Evolutionary conservation across 2,113 vertebrate genomes (phyloP).

Genomic region (Ciconia maguari): DNA sequence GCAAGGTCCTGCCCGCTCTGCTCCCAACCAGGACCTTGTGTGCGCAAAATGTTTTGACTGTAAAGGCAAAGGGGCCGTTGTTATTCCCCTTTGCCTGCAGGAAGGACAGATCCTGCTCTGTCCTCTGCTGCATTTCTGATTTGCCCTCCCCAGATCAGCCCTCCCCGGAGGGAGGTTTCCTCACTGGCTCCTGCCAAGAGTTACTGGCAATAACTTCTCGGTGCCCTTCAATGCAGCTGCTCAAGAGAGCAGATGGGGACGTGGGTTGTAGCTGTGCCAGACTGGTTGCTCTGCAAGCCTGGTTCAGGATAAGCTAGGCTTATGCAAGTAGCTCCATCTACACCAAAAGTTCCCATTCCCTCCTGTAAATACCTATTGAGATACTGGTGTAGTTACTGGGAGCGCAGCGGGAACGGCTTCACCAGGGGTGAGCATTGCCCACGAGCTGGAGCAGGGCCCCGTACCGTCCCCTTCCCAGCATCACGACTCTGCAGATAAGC

Average conservation of each 20-base stretch:
- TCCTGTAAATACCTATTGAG: not conserved
- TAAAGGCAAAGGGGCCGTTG: not conserved
- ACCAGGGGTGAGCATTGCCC: not conserved
- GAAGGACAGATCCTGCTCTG: not conserved
- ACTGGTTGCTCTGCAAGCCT: not conserved
- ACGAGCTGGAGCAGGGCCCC: not conserved
- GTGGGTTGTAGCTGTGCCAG: slow-evolving; percentile 39
- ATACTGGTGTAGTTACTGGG: not conserved
- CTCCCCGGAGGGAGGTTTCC: slow-evolving; percentile 11
- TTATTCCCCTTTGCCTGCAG: not conserved
- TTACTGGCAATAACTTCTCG: slow-evolving; percentile 21
- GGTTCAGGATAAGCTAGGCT: not conserved
- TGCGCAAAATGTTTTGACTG: not conserved
- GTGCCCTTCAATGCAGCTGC: slow-evolving; percentile 59
- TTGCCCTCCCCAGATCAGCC: slow-evolving; percentile 1
- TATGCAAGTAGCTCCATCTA: not conserved
- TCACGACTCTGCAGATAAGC: not conserved
- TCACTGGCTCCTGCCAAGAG: slow-evolving; percentile 18
- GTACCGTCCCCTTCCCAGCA: not conserved
- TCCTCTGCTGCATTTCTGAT: not conserved
- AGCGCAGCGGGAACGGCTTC: not conserved
- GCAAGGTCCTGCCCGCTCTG: not conserved
- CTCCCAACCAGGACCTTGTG: not conserved
- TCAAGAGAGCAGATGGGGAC: slow-evolving; percentile 45
- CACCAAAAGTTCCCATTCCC: not conserved